phyloP scores from a whole-genome alignment of 1,140 invertebrate genomes.

The Sycophila sp. region DNA sequence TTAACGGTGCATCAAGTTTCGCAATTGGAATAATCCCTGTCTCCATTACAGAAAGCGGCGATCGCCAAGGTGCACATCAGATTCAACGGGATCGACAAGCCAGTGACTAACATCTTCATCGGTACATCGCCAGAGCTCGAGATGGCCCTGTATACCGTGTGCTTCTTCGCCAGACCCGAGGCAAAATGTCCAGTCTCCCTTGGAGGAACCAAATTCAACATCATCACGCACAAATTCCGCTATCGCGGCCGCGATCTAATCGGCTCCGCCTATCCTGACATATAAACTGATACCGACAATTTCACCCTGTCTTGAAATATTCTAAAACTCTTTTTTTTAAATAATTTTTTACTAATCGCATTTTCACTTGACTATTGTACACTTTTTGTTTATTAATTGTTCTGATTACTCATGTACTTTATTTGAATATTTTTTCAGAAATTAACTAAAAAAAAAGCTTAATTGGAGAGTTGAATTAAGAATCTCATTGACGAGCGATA shows the following conservation, averaged over 20 bases:
- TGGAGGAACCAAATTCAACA: conserved; percentile 75
- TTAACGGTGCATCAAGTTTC: no score
- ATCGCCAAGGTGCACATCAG: conserved; percentile 82
- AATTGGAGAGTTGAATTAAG: no score
- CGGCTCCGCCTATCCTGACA: conserved; percentile 83
- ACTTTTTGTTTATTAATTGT: no score
- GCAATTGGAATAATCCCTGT: no score
- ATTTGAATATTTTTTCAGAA: no score
- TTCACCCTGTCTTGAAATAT: not conserved
- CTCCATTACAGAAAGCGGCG: conserved; percentile 77
- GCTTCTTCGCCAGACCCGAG: conserved; percentile 79
- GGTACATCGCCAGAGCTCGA: conserved; percentile 94
- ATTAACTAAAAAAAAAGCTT: no score
- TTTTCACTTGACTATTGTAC: not conserved
- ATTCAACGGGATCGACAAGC: conserved; percentile 80
- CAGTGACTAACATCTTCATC: conserved; percentile 83
- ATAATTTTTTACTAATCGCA: no score
- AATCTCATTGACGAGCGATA: no score
- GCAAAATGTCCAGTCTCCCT: conserved; percentile 77
- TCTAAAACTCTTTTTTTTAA: not conserved
- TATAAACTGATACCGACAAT: conserved; percentile 60
- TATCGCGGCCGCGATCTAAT: conserved; percentile 80
- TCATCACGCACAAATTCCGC: conserved; percentile 77
- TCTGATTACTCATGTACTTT: no score
- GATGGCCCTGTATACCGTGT: conserved; percentile 89